Conservation (phyloP, 2,888 invertebrate genomes). For the Andrena bicolor region DNA sequence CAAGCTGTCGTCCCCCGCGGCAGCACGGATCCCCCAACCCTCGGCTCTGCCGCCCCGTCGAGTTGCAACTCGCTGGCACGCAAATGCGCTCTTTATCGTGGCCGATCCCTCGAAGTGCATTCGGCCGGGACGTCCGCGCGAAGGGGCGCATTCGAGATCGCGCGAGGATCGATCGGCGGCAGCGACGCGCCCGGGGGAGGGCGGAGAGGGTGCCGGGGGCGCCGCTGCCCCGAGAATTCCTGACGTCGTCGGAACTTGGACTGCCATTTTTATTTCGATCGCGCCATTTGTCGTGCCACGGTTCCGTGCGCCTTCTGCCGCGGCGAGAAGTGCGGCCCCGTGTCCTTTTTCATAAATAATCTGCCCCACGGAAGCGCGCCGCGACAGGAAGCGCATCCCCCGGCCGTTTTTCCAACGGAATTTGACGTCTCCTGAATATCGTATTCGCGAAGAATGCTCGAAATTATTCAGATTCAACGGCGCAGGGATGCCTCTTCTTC, state of each 20-base stretch:
- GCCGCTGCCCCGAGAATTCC: conserved; percentile 24
- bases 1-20: conserved; percentile 5
- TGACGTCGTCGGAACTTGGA: conserved; percentile 24
- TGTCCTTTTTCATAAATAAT: conserved; percentile 54
- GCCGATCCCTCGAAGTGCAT: conserved; percentile 47
- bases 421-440: conserved; percentile 21
- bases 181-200: not conserved
- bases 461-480: conserved; percentile 25
- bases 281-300: conserved; percentile 11
- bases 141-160: conserved; percentile 62
- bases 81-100: conserved; percentile 67
- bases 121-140: conserved; percentile 37
- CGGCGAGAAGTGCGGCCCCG: conserved; percentile 5
- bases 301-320: not conserved
- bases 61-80: conserved; percentile 66
- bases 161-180: conserved; percentile 39
- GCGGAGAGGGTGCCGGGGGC: not conserved
- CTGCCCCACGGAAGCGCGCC: conserved; percentile 24
- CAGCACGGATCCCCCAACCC: not conserved
- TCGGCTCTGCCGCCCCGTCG: conserved; percentile 1
- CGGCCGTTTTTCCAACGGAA: conserved; percentile 20
- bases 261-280: conserved; percentile 36
- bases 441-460: not conserved
- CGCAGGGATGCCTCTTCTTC: not conserved
- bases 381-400: conserved; percentile 13